Evolutionary conservation across 2,113 vertebrate genomes (phyloP), one percentile per base, ranked within the genome.

Genomic region (Heterochromis multidens): DNA sequence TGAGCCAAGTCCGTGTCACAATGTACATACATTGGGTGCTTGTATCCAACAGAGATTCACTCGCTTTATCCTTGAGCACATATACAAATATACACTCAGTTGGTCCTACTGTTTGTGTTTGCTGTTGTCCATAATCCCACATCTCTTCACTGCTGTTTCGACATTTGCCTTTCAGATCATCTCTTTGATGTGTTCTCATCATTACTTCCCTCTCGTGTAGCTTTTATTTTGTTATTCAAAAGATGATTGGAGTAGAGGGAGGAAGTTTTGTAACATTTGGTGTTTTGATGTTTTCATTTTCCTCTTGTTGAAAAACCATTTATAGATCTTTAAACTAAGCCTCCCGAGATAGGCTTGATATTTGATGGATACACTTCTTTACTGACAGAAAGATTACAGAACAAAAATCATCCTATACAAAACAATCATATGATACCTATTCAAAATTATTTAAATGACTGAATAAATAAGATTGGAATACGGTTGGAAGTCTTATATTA

Each of bases 131-230:
- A 25, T 70, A 84, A 86, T 80, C 74, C 82, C 31, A 11, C 33
- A 43, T 81, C 29, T 88, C 58, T 58, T 81, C 58, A 4, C 77
- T 62, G 56, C 74, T 49, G 56, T 80, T 78, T 79, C 60, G 31
- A 52, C 43, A 35, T 65, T 81, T 88, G 52, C 43, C 76, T 88
- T 82, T 89, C 77, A 80, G 25, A 89, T 87, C 13, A 56, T 78
- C 46, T 46, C 82, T 81, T 72, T 85, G 62, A 85, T 67, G 65
- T 29, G 11, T 12, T 62, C 78, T 56, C 46, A 33, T 81, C 60
- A 81, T 58, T 56, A 54, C 25, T 54, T 74, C 31, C 70, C 70
- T 31, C 46, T 74, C 70, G 33, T 74, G 70, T 54, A 33, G 46
- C 70, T 74, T 74, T 54, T 74, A 74, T 74, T 54, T 74, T 74